Conservation (phyloP, 1,140 invertebrate genomes). For the Pseudomyrmex pallidus region DNA sequence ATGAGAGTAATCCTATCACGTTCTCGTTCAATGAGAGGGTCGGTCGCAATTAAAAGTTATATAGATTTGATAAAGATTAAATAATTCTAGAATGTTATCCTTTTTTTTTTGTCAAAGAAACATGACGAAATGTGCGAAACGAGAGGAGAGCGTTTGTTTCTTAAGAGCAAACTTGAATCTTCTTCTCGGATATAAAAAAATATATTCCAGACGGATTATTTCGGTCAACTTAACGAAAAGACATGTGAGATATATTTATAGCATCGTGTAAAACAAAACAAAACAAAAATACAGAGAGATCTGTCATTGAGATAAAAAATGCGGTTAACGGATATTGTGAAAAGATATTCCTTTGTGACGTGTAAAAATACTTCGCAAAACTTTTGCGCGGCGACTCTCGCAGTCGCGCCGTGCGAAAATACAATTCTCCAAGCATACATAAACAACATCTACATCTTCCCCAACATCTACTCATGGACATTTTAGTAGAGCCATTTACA, state of each 20-base stretch:
- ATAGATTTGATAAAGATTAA: slow-evolving; percentile 21
- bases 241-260: background rate
- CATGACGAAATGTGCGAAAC: background rate
- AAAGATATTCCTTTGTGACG: background rate
- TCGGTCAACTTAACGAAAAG: no score
- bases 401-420: background rate
- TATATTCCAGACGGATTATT: no score
- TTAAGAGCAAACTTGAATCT: slow-evolving; percentile 7
- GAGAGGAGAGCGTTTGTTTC: background rate
- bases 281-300: no score
- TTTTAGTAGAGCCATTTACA: slow-evolving; percentile 49
- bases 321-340: background rate
- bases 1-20: slow-evolving; percentile 57
- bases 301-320: no score
- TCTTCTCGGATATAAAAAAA: background rate
- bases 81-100: slow-evolving; percentile 21
- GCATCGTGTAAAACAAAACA: background rate
- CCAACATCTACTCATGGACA: slow-evolving; percentile 38
- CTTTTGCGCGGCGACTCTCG: background rate
- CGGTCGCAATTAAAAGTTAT: slow-evolving; percentile 51
- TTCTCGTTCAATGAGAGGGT: slow-evolving; percentile 23
- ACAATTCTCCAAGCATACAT: slow-evolving; percentile 14
- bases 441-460: slow-evolving; percentile 13
- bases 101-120: background rate
- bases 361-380: slow-evolving; percentile 27